phyloP scores from a whole-genome alignment of 2,888 invertebrate genomes.

The Chymomyza amoena region DNA sequence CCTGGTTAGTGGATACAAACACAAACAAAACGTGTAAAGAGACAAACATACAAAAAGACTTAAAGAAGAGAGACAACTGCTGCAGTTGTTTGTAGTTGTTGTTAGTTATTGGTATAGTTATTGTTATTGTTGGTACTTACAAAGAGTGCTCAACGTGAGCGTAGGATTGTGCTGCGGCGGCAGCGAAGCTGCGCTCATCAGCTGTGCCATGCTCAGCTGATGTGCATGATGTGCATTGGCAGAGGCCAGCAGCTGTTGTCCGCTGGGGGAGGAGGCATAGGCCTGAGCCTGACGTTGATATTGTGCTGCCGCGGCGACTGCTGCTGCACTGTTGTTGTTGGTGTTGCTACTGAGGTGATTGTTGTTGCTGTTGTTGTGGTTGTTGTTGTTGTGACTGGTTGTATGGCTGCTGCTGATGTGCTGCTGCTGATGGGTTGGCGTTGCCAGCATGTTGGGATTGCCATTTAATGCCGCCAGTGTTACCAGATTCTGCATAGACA shows the following conservation, averaged over 20 bases:
- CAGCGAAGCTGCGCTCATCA: slow-evolving; percentile 64
- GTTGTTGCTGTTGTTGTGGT: slow-evolving; percentile 48
- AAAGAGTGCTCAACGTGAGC: slow-evolving; percentile 78
- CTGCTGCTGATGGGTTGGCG: slow-evolving; percentile 46
- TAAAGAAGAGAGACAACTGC: background rate
- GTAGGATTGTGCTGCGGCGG: slow-evolving; percentile 48
- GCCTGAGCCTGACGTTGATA: slow-evolving; percentile 39
- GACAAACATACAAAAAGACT: background rate
- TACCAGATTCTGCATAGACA: slow-evolving; percentile 94
- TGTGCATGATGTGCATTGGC: slow-evolving; percentile 47
- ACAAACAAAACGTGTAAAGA: background rate
- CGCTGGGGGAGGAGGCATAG: slow-evolving; percentile 23
- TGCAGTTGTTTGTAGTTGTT: background rate
- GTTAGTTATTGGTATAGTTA: background rate
- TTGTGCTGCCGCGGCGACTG: slow-evolving; percentile 29
- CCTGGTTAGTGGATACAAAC: background rate
- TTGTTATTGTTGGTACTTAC: slow-evolving; percentile 72
- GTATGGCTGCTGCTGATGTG: slow-evolving; percentile 76
- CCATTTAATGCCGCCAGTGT: slow-evolving; percentile 81
- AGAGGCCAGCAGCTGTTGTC: slow-evolving; percentile 34
- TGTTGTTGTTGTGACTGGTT: slow-evolving; percentile 71
- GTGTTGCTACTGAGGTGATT: slow-evolving; percentile 34
- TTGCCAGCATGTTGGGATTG: slow-evolving; percentile 30
- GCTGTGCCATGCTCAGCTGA: slow-evolving; percentile 57
- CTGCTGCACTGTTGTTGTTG: slow-evolving; percentile 36